phyloP scores from a whole-genome alignment of 37 sponge, comb jelly and placozoan species.

The Chondrosia reniformis region DNA sequence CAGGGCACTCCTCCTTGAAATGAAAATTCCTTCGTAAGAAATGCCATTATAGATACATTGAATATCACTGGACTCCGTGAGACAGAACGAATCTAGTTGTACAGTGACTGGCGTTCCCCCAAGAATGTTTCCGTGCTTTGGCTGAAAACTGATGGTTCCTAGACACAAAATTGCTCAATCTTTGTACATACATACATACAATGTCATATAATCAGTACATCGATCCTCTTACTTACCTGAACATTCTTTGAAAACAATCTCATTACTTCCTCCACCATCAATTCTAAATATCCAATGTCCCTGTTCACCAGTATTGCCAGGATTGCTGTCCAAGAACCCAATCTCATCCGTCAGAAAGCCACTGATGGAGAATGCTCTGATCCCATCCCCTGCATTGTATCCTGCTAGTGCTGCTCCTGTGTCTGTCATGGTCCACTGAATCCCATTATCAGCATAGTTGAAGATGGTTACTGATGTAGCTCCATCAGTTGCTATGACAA shows the following conservation, averaged over 20 bases:
- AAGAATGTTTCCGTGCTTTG: constrained; percentile 3
- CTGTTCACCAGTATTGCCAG: constrained; percentile 10
- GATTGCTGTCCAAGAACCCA: neutral
- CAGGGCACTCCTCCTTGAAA: constrained; percentile 6
- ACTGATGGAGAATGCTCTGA: neutral
- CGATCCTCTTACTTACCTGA: no score
- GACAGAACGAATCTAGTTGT: no score
- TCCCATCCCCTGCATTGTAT: constrained; percentile 5
- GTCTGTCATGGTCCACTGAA: no score
- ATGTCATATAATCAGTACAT: no score
- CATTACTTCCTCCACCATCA: neutral
- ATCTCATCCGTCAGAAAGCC: constrained; percentile 5
- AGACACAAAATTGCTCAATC: no score
- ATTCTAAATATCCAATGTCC: constrained; percentile 7
- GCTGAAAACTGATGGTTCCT: no score
- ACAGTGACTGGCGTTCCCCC: constrained; percentile 20
- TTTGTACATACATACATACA: no score
- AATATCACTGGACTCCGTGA: constrained; percentile 22
- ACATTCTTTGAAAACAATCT: neutral
- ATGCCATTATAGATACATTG: constrained; percentile 32
- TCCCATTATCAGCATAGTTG: constrained; percentile 25
- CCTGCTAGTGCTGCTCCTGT: constrained; percentile 13
- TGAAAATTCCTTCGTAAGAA: neutral
- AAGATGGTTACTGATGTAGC: constrained; percentile 12
- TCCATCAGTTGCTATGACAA: constrained; percentile 26